A percentile compares a stretch with the other conserved stretches of the same genome.
Evolutionary conservation across 2,113 vertebrate genomes (phyloP).

Genomic region (Eudyptes chrysolophus): DNA sequence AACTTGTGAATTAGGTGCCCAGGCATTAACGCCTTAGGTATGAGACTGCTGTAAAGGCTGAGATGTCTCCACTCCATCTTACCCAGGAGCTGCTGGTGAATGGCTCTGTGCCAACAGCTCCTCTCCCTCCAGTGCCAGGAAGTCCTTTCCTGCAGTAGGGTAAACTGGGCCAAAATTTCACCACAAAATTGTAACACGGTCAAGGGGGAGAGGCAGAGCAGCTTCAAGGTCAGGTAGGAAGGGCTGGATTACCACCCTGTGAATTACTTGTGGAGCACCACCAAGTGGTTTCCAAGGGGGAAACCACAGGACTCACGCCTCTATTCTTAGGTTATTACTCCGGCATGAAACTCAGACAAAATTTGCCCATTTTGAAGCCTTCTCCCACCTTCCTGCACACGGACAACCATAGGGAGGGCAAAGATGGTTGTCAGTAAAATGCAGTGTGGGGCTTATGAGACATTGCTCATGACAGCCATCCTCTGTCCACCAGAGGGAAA

Average conservation of each 20-base stretch:
- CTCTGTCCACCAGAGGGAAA: background rate
- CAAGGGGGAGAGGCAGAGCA: background rate
- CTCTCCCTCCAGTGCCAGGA: background rate
- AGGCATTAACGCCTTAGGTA: background rate
- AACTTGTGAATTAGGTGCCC: background rate
- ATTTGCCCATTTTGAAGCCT: background rate
- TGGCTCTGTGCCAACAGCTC: fast-evolving
- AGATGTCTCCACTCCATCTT: background rate
- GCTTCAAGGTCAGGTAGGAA: background rate
- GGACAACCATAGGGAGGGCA: background rate
- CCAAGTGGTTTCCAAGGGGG: background rate
- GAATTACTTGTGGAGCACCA: background rate
- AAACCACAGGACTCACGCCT: fast-evolving
- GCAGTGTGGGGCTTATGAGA: background rate
- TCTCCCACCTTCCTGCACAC: background rate
- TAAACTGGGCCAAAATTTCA: background rate
- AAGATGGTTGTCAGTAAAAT: background rate
- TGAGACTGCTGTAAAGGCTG: background rate
- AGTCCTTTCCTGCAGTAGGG: background rate
- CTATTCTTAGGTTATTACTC: background rate
- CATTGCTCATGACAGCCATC: background rate
- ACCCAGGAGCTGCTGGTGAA: background rate
- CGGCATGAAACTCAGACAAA: background rate
- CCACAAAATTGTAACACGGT: fast-evolving
- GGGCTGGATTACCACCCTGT: background rate